Base-by-base conservation (phyloP, 2,797 vertebrate genomes). In the Gymnodraco acuticeps region DNA sequence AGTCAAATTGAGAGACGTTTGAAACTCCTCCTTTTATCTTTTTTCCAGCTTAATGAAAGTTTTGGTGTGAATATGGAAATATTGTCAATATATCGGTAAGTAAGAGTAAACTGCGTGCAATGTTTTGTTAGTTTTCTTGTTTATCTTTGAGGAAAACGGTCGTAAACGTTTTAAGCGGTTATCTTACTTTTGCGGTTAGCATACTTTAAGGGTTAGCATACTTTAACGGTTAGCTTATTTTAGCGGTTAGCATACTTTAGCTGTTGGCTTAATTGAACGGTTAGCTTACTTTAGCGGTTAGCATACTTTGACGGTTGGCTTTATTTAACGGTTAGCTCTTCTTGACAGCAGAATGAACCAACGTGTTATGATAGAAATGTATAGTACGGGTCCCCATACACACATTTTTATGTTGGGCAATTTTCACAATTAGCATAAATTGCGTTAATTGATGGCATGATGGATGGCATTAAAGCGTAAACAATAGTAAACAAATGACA, bases 21-120 rank as follows among this genome's bases (percentile, higher is more conserved):
- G 7, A 33, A 33, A 50, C 11, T 51, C 50, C 20, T 51, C 10
- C n/a, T 10, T 17, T 51, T 51, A 0, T 12, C 20, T 51, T 19
- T 51, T 10, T 51, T 51, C 19, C 50, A 51, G 50, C n/a, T 51
- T 19, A 19, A 12, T 51, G 11, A 51, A 19, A 10, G 0, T 51
- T 20, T 0, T 20, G 19, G n/a, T 0, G 50, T 4, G 0, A 50
- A 51, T 5, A 20, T 19, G 50, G n/a, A 51, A 2, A 20, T 51
- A 19, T 12, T 20, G 0, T 20, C 50, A 20, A 33, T 33, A 33
- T 33, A 33, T 33, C 33, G 33, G 23, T 1, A 33, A 33, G 33
- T 33, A 7, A 33, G 33, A 33, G 5, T 33, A 33, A 33, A 5
- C 33, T 33, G 33, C 33, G 33, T 33, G 5, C 33, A 33, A 33